Evolutionary conservation across 2,797 vertebrate species (phyloP).

Genomic region (Balearica regulorum): DNA sequence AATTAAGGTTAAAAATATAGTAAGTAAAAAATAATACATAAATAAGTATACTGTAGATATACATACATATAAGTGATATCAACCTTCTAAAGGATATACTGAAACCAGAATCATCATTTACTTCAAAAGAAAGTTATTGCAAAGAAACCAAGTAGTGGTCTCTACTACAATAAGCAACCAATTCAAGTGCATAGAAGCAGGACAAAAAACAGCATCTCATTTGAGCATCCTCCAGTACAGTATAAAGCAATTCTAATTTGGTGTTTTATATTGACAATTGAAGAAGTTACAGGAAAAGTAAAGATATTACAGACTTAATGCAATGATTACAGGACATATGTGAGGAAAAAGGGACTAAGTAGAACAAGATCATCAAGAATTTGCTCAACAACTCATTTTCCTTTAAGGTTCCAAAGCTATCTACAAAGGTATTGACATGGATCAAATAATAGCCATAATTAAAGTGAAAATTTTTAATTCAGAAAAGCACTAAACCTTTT

Average conservation of each 20-base stretch:
- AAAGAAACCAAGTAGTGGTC: background rate
- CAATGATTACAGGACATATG: background rate
- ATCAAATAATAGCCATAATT: background rate
- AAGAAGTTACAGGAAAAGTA: background rate
- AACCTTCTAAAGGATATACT: background rate
- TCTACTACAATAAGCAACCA: background rate
- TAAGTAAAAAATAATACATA: background rate
- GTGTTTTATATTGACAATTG: background rate
- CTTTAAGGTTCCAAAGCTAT: background rate
- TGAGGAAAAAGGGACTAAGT: background rate
- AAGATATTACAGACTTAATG: background rate
- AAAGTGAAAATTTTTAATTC: background rate
- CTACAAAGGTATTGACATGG: background rate
- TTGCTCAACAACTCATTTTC: background rate
- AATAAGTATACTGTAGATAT: background rate
- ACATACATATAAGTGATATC: background rate
- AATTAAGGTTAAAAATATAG: background rate
- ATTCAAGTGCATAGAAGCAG: background rate
- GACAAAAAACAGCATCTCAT: background rate
- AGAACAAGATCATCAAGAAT: background rate
- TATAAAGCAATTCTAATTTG: background rate
- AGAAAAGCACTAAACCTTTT: background rate
- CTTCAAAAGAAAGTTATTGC: background rate
- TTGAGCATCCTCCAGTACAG: background rate
- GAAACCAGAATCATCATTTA: background rate